Conservation (phyloP, 2,113 vertebrate genomes). For the Tragulus kanchil region DNA sequence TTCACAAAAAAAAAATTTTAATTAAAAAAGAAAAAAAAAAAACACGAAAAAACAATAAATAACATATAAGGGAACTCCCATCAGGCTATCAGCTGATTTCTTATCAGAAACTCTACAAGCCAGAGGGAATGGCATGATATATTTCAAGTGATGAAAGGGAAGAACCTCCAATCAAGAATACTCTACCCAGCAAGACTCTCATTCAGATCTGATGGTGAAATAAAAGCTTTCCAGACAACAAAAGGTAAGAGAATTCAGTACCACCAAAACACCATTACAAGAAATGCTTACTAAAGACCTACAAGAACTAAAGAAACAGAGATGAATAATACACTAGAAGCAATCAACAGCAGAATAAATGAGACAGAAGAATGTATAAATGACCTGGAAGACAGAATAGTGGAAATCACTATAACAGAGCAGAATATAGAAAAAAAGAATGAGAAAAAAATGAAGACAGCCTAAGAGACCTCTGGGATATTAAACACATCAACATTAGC, state of each 20-base stretch:
- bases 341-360: neutral
- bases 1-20: no score
- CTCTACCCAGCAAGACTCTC: neutral
- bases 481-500: neutral
- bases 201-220: neutral
- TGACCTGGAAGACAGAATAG: neutral
- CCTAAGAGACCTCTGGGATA: neutral
- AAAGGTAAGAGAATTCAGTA: neutral
- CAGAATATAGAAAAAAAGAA: neutral
- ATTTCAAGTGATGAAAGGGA: neutral
- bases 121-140: neutral
- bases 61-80: neutral
- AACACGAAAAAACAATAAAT: neutral
- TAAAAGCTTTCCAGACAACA: neutral
- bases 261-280: neutral
- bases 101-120: neutral
- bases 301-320: no score
- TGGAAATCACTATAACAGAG: neutral
- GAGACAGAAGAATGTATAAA: neutral
- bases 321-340: no score
- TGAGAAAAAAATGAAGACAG: neutral
- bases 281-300: neutral
- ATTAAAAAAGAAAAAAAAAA: no score
- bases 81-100: neutral
- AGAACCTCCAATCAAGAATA: neutral